Conservation (phyloP, 2,888 invertebrate genomes). For the Mellilla xanthometata region DNA sequence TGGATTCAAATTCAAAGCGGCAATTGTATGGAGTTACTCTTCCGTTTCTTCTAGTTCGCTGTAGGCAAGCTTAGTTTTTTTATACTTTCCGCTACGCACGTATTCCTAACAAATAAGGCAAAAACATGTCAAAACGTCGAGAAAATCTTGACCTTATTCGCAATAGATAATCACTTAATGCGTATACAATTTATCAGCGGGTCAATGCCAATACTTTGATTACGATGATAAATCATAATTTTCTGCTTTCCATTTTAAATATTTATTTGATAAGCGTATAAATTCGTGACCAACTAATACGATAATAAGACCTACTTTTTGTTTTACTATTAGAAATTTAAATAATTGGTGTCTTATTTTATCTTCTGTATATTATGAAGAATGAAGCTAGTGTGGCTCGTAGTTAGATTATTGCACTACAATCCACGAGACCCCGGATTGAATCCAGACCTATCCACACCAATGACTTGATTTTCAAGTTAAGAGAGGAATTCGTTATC, state of each 20-base stretch:
- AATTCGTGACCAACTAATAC: slow-evolving; percentile 22
- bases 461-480: too few species aligned
- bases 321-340: too few species aligned
- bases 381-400: too few species aligned
- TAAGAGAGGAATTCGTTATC: too few species aligned
- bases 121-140: slow-evolving; percentile 5
- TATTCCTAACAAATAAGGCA: background rate
- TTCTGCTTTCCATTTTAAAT: slow-evolving; percentile 27
- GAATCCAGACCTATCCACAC: too few species aligned
- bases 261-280: slow-evolving; percentile 24
- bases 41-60: too few species aligned
- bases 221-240: slow-evolving; percentile 24
- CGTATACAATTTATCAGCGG: slow-evolving; percentile 21
- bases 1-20: too few species aligned
- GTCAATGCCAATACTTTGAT: slow-evolving; percentile 27
- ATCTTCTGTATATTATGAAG: too few species aligned
- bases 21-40: too few species aligned
- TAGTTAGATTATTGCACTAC: too few species aligned
- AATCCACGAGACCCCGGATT: too few species aligned
- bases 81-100: slow-evolving; percentile 6
- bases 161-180: slow-evolving; percentile 19
- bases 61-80: too few species aligned
- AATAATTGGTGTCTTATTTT: background rate
- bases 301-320: slow-evolving; percentile 14
- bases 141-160: slow-evolving; percentile 22